These are phyloP conservation scores for Setipinna tenuifilis DNA, from an alignment of 2,797 vertebrate genomes.

Conservation along the genomic window DNA sequence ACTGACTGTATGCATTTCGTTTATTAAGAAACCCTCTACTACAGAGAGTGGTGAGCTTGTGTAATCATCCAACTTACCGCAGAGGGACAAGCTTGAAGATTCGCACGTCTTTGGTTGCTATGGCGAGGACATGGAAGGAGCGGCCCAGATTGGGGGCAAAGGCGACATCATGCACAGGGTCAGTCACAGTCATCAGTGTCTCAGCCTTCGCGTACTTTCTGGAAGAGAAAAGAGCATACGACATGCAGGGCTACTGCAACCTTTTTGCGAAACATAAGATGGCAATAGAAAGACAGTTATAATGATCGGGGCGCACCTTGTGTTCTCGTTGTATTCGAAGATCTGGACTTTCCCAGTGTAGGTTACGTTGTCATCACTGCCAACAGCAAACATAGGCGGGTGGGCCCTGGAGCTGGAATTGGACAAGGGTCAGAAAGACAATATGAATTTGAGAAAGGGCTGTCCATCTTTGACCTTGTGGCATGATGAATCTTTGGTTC, in stretches of 20 bases:
- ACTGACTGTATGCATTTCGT: no score
- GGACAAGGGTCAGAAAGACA: not conserved
- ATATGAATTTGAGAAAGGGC: not conserved
- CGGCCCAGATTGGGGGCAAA: constrained; percentile 97
- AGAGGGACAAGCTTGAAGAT: constrained; percentile 97
- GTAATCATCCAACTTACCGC: constrained; percentile 75
- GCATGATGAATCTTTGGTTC: not conserved
- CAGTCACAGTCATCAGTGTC: constrained; percentile 92
- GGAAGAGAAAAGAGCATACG: not conserved
- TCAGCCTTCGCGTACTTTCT: constrained; percentile 97
- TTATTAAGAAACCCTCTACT: no score
- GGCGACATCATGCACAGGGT: constrained; percentile 94
- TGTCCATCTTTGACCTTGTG: not conserved
- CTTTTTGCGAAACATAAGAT: not conserved
- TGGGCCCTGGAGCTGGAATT: constrained; percentile 87
- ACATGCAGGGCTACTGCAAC: not conserved
- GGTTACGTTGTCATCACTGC: constrained; percentile 93
- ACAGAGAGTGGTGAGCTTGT: not conserved
- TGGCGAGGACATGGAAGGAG: constrained; percentile 94
- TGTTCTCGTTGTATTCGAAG: constrained; percentile 98
- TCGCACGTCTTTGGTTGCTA: constrained; percentile 96
- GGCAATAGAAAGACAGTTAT: not conserved
- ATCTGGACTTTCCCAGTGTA: constrained; percentile 96
- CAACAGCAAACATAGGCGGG: constrained; percentile 96
- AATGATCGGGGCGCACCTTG: constrained; percentile 72